Base-by-base conservation (phyloP, 2,113 vertebrate genomes). In the Eclectus roratus region DNA sequence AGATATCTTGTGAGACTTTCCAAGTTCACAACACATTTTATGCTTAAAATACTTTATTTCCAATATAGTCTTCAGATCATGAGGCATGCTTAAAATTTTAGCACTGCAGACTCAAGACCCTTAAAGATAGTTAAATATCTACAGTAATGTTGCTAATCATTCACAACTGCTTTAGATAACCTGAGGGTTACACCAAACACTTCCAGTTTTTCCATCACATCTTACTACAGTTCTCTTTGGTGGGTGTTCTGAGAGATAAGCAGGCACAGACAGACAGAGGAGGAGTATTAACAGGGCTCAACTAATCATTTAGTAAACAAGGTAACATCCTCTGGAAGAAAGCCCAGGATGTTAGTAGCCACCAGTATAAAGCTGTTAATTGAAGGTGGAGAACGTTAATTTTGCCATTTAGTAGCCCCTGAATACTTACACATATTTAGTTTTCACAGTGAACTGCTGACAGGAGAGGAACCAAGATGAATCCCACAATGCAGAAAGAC, bases 41-140 rank as follows among this genome's bases (percentile, higher is more conserved):
- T 69, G 69, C 33, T 93, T 93, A 70, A 93, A 95, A 94, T 85
- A 91, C 10, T 77, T 94, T 85, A 85, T 91, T 96, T 88, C 44
- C 47, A 35, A 76, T 50, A 29, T 14, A 89, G 63, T 79, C 70
- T 82, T 94, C 47, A 76, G 41, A 80, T 56, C 44, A 56, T 1
- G 12, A 88, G 23, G 13, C 55, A 63, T 6, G 10, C 17, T 46
- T 55, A 50, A 79, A 29, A 33, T 39, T 80, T 85, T 25, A 85
- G 56, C 47, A 35, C 6, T 47, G 52, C 65, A 85, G 52, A 79
- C 14, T 35, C 33, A 71, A 39, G 16, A 79, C 43, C 19, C 28
- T 58, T 79, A 43, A n/a, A 49, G 17, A 69, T 33, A 61, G 19
- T 85, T 18, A 27, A 1, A n/a, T 29, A 20, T 17, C 37, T 73